A percentile compares a stretch with the other conserved stretches of the same genome.
These are phyloP conservation scores for Trichonephila clavata DNA, from an alignment of 1,140 invertebrate species.

Conservation along the genomic window DNA sequence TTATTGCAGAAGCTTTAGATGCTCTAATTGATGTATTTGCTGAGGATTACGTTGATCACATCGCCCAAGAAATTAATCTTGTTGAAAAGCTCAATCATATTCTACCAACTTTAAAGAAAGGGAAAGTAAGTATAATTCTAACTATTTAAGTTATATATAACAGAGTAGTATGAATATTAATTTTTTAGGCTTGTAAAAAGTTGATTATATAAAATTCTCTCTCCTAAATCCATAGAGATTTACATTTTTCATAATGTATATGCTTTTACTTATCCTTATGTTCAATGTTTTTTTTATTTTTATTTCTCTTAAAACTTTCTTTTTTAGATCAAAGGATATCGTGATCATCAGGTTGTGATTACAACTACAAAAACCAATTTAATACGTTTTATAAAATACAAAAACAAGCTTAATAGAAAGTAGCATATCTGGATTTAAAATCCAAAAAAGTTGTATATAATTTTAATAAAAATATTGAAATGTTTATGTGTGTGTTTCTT, in stretches of 20 bases:
- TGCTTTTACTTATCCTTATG: no score
- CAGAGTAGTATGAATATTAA: no score
- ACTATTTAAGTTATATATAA: no score
- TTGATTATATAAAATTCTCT: no score
- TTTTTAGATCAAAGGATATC: slow-evolving; percentile 84
- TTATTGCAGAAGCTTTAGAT: slow-evolving; percentile 88
- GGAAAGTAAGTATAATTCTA: slow-evolving; percentile 83
- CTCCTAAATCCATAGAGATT: no score
- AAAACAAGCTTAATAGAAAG: slow-evolving; percentile 77
- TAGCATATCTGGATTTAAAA: neutral
- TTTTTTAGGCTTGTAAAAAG: neutral
- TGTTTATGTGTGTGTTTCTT: no score
- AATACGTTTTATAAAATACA: slow-evolving; percentile 88
- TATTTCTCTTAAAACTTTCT: neutral
- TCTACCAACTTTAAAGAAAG: slow-evolving; percentile 85
- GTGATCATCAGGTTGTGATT: slow-evolving; percentile 86
- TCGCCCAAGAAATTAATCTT: slow-evolving; percentile 85
- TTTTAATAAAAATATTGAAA: neutral
- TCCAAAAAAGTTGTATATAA: neutral
- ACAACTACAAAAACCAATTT: slow-evolving; percentile 87
- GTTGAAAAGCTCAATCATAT: slow-evolving; percentile 84
- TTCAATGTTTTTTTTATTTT: no score
- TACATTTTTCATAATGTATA: no score
- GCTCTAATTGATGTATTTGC: slow-evolving; percentile 89
- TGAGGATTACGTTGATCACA: slow-evolving; percentile 87